These are phyloP conservation scores for Trissolcus brochymenae DNA, from an alignment of 2,888 invertebrate species.

Conservation along the genomic window DNA sequence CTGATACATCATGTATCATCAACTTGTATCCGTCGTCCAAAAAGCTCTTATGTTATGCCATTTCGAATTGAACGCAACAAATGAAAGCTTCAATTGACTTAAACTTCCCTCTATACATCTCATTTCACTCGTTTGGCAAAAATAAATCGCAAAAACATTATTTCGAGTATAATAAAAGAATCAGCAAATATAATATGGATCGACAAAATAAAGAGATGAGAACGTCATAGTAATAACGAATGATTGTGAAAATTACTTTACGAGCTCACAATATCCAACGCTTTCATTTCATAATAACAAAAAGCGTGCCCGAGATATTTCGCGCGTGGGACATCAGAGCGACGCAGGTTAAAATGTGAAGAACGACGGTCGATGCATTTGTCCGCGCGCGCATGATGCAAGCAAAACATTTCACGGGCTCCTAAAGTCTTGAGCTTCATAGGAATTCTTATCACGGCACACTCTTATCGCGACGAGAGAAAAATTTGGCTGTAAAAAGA, in stretches of 20 bases:
- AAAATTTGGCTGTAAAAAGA: conserved; percentile 43
- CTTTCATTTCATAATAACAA: conserved; percentile 2
- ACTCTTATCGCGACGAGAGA: conserved; percentile 33
- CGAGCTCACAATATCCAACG: conserved; percentile 3
- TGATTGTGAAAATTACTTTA: background rate
- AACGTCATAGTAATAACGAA: background rate
- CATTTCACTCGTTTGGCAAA: too few relatives aligned
- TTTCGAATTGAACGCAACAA: background rate
- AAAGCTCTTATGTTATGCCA: conserved; percentile 4
- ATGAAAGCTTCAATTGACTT: background rate
- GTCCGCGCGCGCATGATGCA: conserved; percentile 19
- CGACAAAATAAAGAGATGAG: too few relatives aligned
- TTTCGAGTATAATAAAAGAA: too few relatives aligned
- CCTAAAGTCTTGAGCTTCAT: conserved; percentile 34
- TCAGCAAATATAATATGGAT: too few relatives aligned
- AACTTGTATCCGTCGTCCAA: conserved; percentile 1
- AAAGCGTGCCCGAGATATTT: background rate
- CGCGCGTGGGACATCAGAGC: background rate
- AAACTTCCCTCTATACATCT: too few relatives aligned
- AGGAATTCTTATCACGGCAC: conserved; percentile 38
- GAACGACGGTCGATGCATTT: conserved; percentile 23
- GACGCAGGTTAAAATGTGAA: conserved; percentile 27
- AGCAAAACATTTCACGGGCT: conserved; percentile 42
- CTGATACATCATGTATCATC: conserved; percentile 19
- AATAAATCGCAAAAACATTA: too few relatives aligned